Conservation (phyloP, 2,113 vertebrate genomes). For the Clinocottus analis region DNA sequence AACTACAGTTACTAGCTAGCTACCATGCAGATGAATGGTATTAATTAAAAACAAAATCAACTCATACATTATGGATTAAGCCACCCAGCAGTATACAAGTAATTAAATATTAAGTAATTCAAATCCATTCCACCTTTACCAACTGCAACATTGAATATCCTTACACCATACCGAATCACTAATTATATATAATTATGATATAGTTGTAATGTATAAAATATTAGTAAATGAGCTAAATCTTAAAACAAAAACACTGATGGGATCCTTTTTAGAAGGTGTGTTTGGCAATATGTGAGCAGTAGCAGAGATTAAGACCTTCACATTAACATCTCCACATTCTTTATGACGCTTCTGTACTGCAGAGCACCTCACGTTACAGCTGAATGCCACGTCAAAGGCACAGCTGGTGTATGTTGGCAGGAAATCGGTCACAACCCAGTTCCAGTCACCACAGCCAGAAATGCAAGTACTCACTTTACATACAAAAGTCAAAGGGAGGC, state of each 20-base stretch:
- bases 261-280: no score
- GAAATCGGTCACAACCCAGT: neutral
- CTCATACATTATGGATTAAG: neutral
- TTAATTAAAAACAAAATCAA: neutral
- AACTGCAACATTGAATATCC: neutral
- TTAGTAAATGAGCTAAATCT: no score
- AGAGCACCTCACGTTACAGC: slow-evolving; percentile 12
- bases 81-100: neutral
- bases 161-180: neutral
- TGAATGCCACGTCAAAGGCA: neutral
- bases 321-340: neutral
- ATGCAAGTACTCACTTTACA: neutral
- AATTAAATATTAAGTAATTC: neutral
- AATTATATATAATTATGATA: no score
- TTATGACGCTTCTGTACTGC: neutral
- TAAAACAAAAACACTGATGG: no score
- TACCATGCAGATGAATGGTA: neutral
- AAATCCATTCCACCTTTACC: neutral
- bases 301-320: neutral
- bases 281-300: neutral
- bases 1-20: neutral
- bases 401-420: neutral
- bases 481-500: neutral
- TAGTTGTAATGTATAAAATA: no score
- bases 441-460: neutral